These are phyloP conservation scores for Morus bassanus DNA, from an alignment of 2,797 vertebrate genomes.

Conservation along the genomic window DNA sequence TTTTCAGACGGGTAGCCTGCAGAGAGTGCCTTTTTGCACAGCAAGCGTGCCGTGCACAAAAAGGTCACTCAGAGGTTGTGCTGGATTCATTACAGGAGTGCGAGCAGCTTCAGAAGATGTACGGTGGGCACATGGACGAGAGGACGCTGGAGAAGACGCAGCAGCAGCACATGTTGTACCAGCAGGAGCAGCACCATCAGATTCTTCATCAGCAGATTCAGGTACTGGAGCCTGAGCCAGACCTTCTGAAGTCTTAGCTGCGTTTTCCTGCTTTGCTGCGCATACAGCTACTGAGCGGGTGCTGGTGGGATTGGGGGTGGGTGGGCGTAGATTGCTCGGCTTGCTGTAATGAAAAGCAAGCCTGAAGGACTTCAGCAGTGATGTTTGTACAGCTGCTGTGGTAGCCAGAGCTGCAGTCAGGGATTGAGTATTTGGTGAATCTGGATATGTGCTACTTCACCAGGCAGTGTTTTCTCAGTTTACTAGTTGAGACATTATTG, in stretches of 20 bases:
- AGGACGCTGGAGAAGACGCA: constrained; percentile 93
- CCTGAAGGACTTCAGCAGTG: background rate
- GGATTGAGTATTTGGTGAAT: background rate
- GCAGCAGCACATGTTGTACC: constrained; percentile 96
- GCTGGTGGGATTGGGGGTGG: background rate
- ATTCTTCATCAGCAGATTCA: constrained; percentile 87
- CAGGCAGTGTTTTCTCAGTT: background rate
- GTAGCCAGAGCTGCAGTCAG: background rate
- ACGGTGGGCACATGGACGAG: constrained; percentile 90
- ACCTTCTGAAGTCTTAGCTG: background rate
- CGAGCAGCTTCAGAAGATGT: constrained; percentile 98
- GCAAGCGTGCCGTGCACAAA: background rate
- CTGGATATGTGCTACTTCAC: background rate
- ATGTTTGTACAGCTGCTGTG: background rate
- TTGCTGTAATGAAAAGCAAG: background rate
- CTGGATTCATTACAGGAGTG: constrained; percentile 83
- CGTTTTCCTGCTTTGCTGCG: background rate
- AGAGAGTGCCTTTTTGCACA: background rate
- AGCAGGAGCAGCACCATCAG: constrained; percentile 93
- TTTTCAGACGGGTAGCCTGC: background rate
- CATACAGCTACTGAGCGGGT: background rate
- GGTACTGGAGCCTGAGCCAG: constrained; percentile 51
- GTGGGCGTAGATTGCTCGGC: background rate
- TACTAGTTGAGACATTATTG: background rate
- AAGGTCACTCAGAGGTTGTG: accelerated